Evolutionary conservation across 1,140 invertebrate genomes (phyloP), one percentile per base, ranked within the genome.

Genomic region (Nebria ingens): DNA sequence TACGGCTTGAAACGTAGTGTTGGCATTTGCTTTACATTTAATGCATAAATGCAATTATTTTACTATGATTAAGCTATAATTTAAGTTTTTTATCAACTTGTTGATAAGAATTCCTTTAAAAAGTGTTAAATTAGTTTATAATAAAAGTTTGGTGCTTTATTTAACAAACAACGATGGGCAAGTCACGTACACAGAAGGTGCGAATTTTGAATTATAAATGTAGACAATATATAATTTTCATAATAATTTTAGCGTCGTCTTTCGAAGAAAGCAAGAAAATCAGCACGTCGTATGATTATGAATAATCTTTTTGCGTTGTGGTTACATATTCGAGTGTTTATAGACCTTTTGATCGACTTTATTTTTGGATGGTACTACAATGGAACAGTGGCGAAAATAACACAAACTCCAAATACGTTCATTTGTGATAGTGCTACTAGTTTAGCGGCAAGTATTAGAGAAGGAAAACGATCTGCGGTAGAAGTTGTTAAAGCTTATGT

Each of bases 401-500:
- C 82, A 19, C 71, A 77, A 15, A 70, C 79, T 13, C 76, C 78
- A 51, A 75, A 82, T 59, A 63, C 74, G 13, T 69, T 87, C 21
- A 59, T 87, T 12, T 60, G 80, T 1, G 75, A 85, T 59, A 88
- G 86, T 65, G 84, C 83, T 6, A 67, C 74, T 1, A 66, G 75
- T 22, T 63, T 89, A 54, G 84, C 85, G 6, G 67, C 71, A 58
- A 79, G 79, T 71, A 88, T 90, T 38, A 79, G 78, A 61, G 71
- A 78, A 19, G 75, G 75, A 54, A 68, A 83, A 64, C 51, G 87
- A 15, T 81, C 76, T 40, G 79, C 80, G 12, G 85, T 84, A 67
- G 77, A 84, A 60, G 79, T 93, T 12, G 85, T 93, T 0, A 75
- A 72, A 60, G 75, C 82, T 2, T 88, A 84, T 62, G 87, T 91